Evolutionary conservation across 2,797 vertebrate species (phyloP).

Genomic region (Urocyon cinereoargenteus): DNA sequence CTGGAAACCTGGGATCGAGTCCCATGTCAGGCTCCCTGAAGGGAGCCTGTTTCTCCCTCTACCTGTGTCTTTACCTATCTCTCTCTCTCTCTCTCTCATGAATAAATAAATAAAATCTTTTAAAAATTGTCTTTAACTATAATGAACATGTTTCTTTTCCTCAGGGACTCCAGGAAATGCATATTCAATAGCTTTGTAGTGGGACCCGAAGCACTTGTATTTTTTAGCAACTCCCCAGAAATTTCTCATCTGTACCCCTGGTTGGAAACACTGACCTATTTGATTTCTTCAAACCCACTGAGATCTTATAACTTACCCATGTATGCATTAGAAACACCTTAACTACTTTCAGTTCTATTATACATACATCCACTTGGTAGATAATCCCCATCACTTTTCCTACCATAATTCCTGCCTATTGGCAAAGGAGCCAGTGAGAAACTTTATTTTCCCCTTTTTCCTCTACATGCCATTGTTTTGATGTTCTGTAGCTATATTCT

Average conservation of each 20-base stretch:
- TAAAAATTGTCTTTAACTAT: not conserved
- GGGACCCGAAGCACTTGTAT: not conserved
- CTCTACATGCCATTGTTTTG: constrained; percentile 56
- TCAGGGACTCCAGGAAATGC: not conserved
- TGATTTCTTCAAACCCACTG: not conserved
- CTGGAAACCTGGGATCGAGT: too few relatives aligned
- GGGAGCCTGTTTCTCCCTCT: too few relatives aligned
- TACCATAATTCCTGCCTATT: constrained; percentile 17
- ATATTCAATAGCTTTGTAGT: not conserved
- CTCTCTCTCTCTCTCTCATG: too few relatives aligned
- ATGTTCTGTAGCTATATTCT: not conserved
- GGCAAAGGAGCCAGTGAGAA: constrained; percentile 18
- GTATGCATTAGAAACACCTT: not conserved
- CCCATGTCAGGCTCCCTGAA: too few relatives aligned
- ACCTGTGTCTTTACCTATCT: too few relatives aligned
- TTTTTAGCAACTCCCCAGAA: constrained; percentile 5
- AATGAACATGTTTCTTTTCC: not conserved
- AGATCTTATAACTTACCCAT: not conserved
- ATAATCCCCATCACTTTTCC: not conserved
- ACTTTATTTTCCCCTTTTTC: not conserved
- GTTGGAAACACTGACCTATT: constrained; percentile 24
- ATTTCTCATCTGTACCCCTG: not conserved
- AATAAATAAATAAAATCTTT: too few relatives aligned
- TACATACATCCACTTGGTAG: not conserved
- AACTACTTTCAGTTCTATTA: constrained; percentile 48